Conservation (phyloP, 2,113 vertebrate species). For the Pristiophorus japonicus region DNA sequence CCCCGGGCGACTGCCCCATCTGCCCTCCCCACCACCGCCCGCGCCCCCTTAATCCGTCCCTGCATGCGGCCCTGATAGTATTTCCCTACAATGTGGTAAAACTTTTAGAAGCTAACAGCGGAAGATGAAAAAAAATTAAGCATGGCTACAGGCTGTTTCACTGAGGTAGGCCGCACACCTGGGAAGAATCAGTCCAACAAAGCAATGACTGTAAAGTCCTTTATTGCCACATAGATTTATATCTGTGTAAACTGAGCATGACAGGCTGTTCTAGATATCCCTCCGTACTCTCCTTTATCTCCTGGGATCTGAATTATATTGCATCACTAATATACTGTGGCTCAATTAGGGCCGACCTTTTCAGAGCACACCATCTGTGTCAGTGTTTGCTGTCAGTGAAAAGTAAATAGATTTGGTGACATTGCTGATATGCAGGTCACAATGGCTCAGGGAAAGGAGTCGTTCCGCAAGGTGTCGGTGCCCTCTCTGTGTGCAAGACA, state of each 20-base stretch:
- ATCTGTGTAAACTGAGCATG: background rate
- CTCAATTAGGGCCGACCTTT: conserved; percentile 14
- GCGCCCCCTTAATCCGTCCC: no score
- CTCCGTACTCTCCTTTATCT: background rate
- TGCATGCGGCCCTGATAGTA: background rate
- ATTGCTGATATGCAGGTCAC: background rate
- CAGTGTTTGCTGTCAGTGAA: background rate
- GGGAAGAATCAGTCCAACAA: background rate
- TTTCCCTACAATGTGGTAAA: background rate
- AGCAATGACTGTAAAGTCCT: background rate
- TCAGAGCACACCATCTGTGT: conserved; percentile 24
- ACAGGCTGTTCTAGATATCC: background rate
- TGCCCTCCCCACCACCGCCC: no score
- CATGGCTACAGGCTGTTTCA: background rate
- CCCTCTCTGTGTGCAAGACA: background rate
- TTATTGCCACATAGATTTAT: background rate
- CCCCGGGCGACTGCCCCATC: no score
- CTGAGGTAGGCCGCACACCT: background rate
- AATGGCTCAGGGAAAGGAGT: background rate
- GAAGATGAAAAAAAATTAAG: background rate
- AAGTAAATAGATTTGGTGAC: background rate
- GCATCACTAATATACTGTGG: conserved; percentile 8
- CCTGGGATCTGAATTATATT: conserved; percentile 20
- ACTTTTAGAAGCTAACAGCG: background rate
- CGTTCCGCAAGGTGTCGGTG: background rate